phyloP scores from a whole-genome alignment of 1,140 invertebrate genomes.

The Tribolium castaneum region DNA sequence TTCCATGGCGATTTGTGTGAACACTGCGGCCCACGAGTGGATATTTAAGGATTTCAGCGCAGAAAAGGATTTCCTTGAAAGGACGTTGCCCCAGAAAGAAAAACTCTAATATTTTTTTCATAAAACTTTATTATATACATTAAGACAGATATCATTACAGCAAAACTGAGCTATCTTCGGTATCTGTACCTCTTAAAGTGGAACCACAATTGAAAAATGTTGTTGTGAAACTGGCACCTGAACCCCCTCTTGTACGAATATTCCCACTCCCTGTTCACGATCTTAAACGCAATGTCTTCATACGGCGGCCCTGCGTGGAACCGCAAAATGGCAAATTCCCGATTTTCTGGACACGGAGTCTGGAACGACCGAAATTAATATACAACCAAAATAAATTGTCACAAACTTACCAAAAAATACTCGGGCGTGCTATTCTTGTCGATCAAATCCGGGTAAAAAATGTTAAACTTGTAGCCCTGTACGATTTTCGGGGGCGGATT shows the following conservation, averaged over 20 bases:
- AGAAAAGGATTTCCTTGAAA: not conserved
- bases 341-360: conserved; percentile 91
- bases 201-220: conserved; percentile 99
- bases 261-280: conserved; percentile 99
- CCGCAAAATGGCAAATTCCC: conserved; percentile 93
- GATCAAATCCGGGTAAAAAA: conserved; percentile 99
- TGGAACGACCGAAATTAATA: conserved; percentile 65
- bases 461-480: conserved; percentile 99
- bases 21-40: not conserved
- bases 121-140: not conserved
- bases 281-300: conserved; percentile 99
- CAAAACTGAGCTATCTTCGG: conserved; percentile 75
- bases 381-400: not conserved
- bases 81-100: conserved; percentile 1
- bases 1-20: not conserved
- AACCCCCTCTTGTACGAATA: conserved; percentile 98
- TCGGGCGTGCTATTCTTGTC: conserved; percentile 94
- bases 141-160: not conserved
- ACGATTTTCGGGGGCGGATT: conserved; percentile 99
- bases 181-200: conserved; percentile 99
- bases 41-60: conserved; percentile 4
- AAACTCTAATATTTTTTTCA: not conserved
- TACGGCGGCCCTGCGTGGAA: conserved; percentile 99
- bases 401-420: conserved; percentile 83
- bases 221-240: conserved; percentile 98